These are phyloP conservation scores for Antheraea assamensis DNA, from an alignment of 2,888 invertebrate species.

Conservation along the genomic window DNA sequence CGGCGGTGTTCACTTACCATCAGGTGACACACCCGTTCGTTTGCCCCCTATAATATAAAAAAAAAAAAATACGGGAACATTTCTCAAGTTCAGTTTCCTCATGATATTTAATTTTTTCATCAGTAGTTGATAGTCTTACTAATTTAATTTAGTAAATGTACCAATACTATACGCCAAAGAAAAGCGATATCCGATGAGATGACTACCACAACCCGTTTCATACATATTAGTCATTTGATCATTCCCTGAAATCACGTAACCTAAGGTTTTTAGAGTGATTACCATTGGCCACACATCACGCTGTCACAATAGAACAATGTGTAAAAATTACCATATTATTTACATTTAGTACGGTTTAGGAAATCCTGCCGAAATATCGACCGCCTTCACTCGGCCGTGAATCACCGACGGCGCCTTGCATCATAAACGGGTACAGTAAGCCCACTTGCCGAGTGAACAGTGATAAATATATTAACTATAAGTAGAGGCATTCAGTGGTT, in stretches of 20 bases:
- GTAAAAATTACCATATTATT: slow-evolving; percentile 36
- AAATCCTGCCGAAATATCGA: slow-evolving; percentile 32
- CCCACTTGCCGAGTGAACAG: not conserved
- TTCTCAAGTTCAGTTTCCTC: no score
- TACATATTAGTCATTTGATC: not conserved
- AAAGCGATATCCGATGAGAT: not conserved
- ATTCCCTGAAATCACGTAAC: slow-evolving; percentile 8
- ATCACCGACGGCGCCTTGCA: slow-evolving; percentile 29
- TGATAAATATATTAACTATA: no score
- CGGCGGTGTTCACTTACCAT: no score
- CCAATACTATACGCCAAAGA: no score
- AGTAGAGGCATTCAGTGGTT: no score
- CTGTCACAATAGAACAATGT: slow-evolving; percentile 40
- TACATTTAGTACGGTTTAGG: slow-evolving; percentile 33
- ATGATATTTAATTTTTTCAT: no score
- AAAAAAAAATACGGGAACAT: no score
- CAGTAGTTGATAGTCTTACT: no score
- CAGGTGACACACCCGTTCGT: no score
- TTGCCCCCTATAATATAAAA: no score
- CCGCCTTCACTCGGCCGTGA: slow-evolving; percentile 28
- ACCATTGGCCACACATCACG: slow-evolving; percentile 33
- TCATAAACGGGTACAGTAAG: slow-evolving; percentile 9
- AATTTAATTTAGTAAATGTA: no score
- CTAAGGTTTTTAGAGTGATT: slow-evolving; percentile 32
- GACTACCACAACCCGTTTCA: not conserved